These are phyloP conservation scores for Brachionus manjavacas DNA, from an alignment of 1,140 invertebrate species.

Conservation along the genomic window DNA sequence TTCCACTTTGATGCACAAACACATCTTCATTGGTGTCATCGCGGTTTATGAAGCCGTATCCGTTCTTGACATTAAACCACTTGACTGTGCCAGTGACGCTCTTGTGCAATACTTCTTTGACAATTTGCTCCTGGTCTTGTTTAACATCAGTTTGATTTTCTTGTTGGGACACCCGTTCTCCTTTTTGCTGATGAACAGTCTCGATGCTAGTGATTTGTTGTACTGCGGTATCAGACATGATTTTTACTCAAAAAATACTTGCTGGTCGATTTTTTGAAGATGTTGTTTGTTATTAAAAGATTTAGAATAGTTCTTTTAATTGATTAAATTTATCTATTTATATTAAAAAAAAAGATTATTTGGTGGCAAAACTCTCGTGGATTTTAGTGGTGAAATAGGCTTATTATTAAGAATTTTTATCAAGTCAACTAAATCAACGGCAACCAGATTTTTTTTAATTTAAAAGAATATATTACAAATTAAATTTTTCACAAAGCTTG, in stretches of 20 bases:
- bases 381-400: not conserved
- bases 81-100: conserved; percentile 78
- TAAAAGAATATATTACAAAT: not conserved
- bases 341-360: not conserved
- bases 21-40: conserved; percentile 99
- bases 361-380: no score
- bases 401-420: not conserved
- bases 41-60: conserved; percentile 97
- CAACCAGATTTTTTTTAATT: not conserved
- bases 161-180: not conserved
- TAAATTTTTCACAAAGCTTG: not conserved
- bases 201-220: not conserved
- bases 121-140: not conserved
- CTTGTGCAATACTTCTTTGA: not conserved
- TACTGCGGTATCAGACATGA: not conserved
- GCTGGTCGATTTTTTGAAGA: not conserved
- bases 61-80: conserved; percentile 99
- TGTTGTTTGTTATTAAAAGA: no score
- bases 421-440: not conserved
- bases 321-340: no score
- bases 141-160: not conserved
- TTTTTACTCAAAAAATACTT: not conserved
- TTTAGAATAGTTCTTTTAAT: no score
- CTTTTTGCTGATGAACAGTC: not conserved
- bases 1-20: conserved; percentile 92